Base-by-base conservation (phyloP, 1,140 invertebrate genomes). In the Drosophila bipectinata region DNA sequence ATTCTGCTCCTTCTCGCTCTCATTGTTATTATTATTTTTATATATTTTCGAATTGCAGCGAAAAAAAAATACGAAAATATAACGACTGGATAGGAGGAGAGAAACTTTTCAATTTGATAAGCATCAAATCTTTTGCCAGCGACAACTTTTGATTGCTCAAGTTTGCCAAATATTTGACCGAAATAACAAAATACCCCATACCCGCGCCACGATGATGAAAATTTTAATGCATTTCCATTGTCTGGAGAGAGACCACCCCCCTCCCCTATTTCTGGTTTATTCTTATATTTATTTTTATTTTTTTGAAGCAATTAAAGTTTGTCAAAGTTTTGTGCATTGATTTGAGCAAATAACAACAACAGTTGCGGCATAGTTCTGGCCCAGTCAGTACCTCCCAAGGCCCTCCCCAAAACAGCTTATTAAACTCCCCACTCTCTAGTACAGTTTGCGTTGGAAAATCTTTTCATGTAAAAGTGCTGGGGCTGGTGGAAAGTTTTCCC, bases 81-180 rank as follows among this genome's bases (percentile, higher is more conserved):
- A 32, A n/a, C 41, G 18, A 24, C 18, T 45, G 44, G 44, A 47
- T 47, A 18, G 18, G 26, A 28, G 26, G 18, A 56, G 32, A 5
- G 37, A 78, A 85, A 85, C 81, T 85, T 85, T 85, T 85, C 82
- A 85, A 85, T 85, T 84, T 82, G 78, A 85, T 85, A 85, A 87
- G 74, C 82, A 87, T 87, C 83, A 85, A 54, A 55, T 73, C 57
- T 73, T 73, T 63, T 73, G 51, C 63, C 69, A 72, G 61, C 71
- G 47, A 56, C 75, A 87, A 87, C 78, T 87, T 87, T 87, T 87
- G 82, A 87, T 87, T 87, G 82, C 82, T 73, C 74, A 88, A 87
- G 78, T 87, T 87, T 87, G 66, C 37, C 56, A 56, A 80, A 78
- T 77, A 79, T 79, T 78, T 78, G 67, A 82, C 79, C 73, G 58